phyloP scores from a whole-genome alignment of 2,113 vertebrate species.

The Aspidoscelis tigris region DNA sequence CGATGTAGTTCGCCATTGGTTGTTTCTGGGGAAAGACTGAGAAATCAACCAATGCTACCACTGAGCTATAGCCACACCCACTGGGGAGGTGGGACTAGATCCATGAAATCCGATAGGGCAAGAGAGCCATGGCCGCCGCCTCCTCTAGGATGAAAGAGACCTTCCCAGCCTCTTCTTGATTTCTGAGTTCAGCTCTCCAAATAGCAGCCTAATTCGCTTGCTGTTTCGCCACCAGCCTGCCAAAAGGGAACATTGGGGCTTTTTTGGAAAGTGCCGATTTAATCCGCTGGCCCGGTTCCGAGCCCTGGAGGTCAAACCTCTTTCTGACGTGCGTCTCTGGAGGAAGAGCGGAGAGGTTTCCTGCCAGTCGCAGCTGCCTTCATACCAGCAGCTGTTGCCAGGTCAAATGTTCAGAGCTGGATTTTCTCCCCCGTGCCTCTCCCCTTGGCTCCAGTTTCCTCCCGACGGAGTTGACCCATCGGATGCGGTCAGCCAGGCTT shows the following conservation, averaged over 20 bases:
- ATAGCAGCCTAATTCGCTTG: background rate
- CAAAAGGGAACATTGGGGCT: background rate
- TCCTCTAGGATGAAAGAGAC: too few species aligned
- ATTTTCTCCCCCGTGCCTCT: background rate
- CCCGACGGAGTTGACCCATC: background rate
- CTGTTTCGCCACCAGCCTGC: background rate
- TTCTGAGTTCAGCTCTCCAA: too few species aligned
- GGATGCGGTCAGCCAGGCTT: background rate
- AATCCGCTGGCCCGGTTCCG: background rate
- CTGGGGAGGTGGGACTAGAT: too few species aligned
- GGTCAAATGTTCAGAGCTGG: slow-evolving; percentile 11
- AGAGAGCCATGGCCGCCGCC: too few species aligned
- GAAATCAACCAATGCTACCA: too few species aligned
- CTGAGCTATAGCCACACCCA: too few species aligned
- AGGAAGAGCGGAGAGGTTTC: background rate
- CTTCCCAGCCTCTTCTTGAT: too few species aligned
- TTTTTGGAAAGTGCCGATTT: background rate
- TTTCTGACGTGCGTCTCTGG: background rate
- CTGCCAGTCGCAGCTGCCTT: slow-evolving; percentile 9
- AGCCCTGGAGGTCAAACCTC: background rate
- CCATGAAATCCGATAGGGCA: too few species aligned
- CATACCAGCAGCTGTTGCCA: slow-evolving; percentile 1
- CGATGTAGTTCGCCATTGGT: too few species aligned
- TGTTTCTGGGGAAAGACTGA: too few species aligned
- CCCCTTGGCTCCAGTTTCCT: background rate